Base-by-base conservation (phyloP, 2,888 invertebrate genomes). In the Eristalinus aeneus region DNA sequence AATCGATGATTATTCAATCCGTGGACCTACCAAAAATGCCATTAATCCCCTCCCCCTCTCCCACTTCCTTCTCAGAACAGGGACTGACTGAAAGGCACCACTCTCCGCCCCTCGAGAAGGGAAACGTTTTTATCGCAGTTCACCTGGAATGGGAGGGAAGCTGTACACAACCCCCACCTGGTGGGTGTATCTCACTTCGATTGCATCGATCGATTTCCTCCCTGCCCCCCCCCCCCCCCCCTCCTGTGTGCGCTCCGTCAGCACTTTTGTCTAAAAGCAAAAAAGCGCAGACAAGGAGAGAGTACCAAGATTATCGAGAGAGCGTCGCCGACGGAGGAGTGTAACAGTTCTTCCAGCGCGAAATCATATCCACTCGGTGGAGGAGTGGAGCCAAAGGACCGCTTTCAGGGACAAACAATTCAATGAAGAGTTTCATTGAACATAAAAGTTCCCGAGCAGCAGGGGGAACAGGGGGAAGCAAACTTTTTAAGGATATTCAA, bases 1-100 rank as follows among this genome's bases (percentile, higher is more conserved):
- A 85, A 77, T 82, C 81, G 73, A 77, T 74, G 71, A 64, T 68
- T 85, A 73, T 84, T 79, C 54, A 71, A 69, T 68, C 78, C 61
- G 39, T 68, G 53, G 36, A 73, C 54, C 31, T 32, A 73, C 54
- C 31, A 56, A 73, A 64, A 68, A 76, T 81, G 34, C 71, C 31
- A 53, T 63, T 72, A 64, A n/a, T 74, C 64, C 60, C 31, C 16
- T 36, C 27, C 58, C 6, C 27, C 16, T n/a, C 4, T 12, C 39
- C 23, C 27, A 10, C 46, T 3, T 53, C 16, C 53, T 5, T 16
- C 6, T 1, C 34, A 34, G 11, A 5, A 16, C 54, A n/a, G 32
- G 68, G 46, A 63, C 56, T 82, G 76, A 82, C 74, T 74, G 46
- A 54, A 64, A 64, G 36, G n/a, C 34, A 73, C 58, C 39, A 64